Conservation (phyloP, 2,113 vertebrate genomes). For the Engraulis encrasicolus region DNA sequence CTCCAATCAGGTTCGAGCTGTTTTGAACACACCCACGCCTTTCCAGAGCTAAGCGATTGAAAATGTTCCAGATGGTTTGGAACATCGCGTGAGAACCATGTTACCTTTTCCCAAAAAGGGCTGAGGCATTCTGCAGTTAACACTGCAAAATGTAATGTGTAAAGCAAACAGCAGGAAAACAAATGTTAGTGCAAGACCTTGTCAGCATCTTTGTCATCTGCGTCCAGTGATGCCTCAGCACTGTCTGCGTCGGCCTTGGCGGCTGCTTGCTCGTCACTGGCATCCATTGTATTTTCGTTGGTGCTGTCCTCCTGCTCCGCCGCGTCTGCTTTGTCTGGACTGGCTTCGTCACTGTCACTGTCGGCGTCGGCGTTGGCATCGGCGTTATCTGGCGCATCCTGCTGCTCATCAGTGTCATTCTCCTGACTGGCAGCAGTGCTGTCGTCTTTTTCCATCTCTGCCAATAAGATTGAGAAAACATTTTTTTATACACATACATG, state of each 20-base stretch:
- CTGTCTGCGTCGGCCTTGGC: not conserved
- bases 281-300: not conserved
- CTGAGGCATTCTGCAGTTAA: too few species aligned
- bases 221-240: not conserved
- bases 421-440: not conserved
- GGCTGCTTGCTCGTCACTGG: not conserved
- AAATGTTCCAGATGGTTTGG: too few species aligned
- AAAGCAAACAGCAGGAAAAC: too few species aligned
- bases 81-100: too few species aligned
- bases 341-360: not conserved
- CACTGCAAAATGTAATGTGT: too few species aligned
- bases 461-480: not conserved
- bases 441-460: constrained; percentile 45
- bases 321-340: not conserved
- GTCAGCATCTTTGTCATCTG: not conserved
- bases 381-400: not conserved
- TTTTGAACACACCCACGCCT: too few species aligned
- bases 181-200: too few species aligned
- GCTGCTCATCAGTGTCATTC: not conserved
- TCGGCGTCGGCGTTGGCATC: not conserved
- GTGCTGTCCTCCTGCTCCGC: not conserved
- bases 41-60: too few species aligned
- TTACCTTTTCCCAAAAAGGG: too few species aligned
- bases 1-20: too few species aligned
- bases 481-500: not conserved